These are phyloP conservation scores for Coleophora flavipennella DNA, from an alignment of 2,888 invertebrate genomes.

Conservation along the genomic window DNA sequence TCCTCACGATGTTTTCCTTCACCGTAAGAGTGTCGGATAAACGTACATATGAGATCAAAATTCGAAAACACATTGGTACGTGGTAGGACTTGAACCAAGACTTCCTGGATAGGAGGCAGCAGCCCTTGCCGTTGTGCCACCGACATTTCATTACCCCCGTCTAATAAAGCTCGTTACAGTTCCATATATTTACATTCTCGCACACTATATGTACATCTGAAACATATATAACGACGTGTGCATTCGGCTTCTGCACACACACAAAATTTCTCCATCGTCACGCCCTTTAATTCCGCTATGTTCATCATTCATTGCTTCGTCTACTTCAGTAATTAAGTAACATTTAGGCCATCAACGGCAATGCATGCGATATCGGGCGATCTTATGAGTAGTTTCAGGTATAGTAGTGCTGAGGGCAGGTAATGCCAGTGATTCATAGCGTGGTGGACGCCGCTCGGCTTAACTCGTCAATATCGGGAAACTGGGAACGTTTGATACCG, in stretches of 20 bases:
- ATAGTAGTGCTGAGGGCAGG: conserved; percentile 25
- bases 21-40: no score
- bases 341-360: not conserved
- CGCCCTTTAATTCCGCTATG: not conserved
- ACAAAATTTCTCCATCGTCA: conserved; percentile 11
- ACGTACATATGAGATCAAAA: no score
- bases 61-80: no score
- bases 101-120: no score
- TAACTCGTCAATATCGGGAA: conserved; percentile 53
- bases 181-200: conserved; percentile 29
- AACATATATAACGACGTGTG: conserved; percentile 28
- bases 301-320: conserved; percentile 17
- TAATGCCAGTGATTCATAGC: conserved; percentile 50
- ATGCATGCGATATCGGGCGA: conserved; percentile 5
- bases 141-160: conserved; percentile 9
- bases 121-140: no score
- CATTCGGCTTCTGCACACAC: conserved; percentile 30
- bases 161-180: conserved; percentile 33
- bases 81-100: no score
- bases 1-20: no score
- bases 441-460: conserved; percentile 32
- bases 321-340: not conserved
- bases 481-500: conserved; percentile 38
- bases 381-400: not conserved
- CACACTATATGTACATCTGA: conserved; percentile 16